A percentile compares a stretch with the other conserved stretches of the same genome.
phyloP scores from a whole-genome alignment of 1,140 invertebrate genomes.

The Bombyx mandarina region DNA sequence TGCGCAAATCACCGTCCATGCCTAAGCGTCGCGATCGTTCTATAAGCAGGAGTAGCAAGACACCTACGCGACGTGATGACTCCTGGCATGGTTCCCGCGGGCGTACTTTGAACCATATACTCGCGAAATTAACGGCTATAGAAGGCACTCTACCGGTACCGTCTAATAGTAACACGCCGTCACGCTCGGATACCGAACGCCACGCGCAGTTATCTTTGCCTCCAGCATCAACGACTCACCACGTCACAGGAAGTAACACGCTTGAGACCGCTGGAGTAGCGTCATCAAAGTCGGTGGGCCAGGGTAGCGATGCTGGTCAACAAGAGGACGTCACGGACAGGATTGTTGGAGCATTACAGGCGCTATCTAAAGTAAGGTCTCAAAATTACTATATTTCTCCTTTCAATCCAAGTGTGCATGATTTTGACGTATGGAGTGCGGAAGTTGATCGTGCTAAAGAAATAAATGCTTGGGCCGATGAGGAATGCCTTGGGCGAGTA shows the following conservation, averaged over 20 bases:
- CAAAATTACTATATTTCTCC: slow-evolving; percentile 10
- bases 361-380: slow-evolving; percentile 4
- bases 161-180: too few species aligned
- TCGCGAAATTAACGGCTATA: slow-evolving; percentile 6
- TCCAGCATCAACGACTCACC: too few species aligned
- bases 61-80: too few species aligned
- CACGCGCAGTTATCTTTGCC: too few species aligned
- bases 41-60: too few species aligned
- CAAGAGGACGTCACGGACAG: slow-evolving; percentile 2
- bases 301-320: background rate
- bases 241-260: background rate
- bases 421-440: background rate
- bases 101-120: too few species aligned
- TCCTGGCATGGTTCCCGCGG: too few species aligned
- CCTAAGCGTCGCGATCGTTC: background rate
- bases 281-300: background rate
- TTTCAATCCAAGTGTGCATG: background rate
- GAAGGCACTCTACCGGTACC: slow-evolving; percentile 4
- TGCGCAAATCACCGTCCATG: slow-evolving; percentile 1
- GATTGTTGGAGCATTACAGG: slow-evolving; percentile 6
- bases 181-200: too few species aligned
- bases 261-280: slow-evolving; percentile 2
- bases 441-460: background rate
- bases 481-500: too few species aligned
- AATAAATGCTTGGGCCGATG: too few species aligned